A percentile compares a stretch with the other conserved stretches of the same genome.
Conservation (phyloP, 2,113 vertebrate genomes). For the Ailuropoda melanoleuca region DNA sequence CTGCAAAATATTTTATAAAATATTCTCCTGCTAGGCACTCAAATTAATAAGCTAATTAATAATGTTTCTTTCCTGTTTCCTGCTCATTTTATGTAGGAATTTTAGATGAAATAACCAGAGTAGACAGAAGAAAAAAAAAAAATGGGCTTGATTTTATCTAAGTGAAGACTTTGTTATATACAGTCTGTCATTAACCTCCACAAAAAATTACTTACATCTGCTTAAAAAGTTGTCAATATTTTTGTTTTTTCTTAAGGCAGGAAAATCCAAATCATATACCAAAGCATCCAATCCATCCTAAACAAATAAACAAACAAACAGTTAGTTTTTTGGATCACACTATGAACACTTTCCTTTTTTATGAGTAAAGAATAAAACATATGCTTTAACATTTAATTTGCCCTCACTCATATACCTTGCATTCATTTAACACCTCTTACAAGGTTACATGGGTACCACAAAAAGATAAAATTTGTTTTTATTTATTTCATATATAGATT, state of each 20-base stretch:
- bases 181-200: slow-evolving; percentile 23
- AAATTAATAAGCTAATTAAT: slow-evolving; percentile 42
- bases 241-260: slow-evolving; percentile 99
- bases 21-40: background rate
- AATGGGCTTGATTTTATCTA: slow-evolving; percentile 41
- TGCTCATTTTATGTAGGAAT: slow-evolving; percentile 8
- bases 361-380: slow-evolving; percentile 28
- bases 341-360: slow-evolving; percentile 25
- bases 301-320: slow-evolving; percentile 67
- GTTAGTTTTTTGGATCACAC: slow-evolving; percentile 55
- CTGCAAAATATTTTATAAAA: slow-evolving; percentile 32
- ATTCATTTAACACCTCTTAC: slow-evolving; percentile 19
- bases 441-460: background rate
- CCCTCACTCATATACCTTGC: background rate
- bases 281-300: slow-evolving; percentile 98
- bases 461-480: slow-evolving; percentile 16
- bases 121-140: background rate
- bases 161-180: slow-evolving; percentile 10
- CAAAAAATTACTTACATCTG: slow-evolving; percentile 94
- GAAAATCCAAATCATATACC: slow-evolving; percentile 99
- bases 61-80: slow-evolving; percentile 35
- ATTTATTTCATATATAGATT: slow-evolving; percentile 49
- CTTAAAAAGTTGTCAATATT: slow-evolving; percentile 99
- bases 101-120: slow-evolving; percentile 30
- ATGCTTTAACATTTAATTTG: slow-evolving; percentile 34